These are phyloP conservation scores for Stegastes partitus DNA, from an alignment of 2,113 vertebrate species.

Conservation along the genomic window DNA sequence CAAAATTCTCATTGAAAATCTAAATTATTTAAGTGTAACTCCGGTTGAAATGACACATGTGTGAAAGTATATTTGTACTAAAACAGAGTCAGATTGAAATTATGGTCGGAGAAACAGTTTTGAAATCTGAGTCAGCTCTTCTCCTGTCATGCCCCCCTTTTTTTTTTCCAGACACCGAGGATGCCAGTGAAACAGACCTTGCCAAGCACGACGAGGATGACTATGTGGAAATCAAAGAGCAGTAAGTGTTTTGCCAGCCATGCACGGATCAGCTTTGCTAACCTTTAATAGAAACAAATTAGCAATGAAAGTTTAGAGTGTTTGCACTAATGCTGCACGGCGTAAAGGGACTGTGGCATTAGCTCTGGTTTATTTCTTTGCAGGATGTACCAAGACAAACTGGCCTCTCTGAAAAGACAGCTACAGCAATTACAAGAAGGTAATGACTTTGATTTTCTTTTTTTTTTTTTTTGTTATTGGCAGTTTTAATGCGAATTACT, in stretches of 20 bases:
- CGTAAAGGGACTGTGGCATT: neutral
- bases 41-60: neutral
- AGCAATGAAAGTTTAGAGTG: too few relatives aligned
- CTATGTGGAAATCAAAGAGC: conserved; percentile 98
- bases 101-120: neutral
- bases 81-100: neutral
- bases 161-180: conserved; percentile 91
- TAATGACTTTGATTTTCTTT: conserved; percentile 55
- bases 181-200: conserved; percentile 97
- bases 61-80: neutral
- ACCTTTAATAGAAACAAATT: too few relatives aligned
- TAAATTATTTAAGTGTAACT: too few relatives aligned
- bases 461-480: neutral
- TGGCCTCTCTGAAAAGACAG: conserved; percentile 96
- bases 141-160: neutral
- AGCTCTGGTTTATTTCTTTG: conserved; percentile 41
- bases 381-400: conserved; percentile 99
- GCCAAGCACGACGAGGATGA: conserved; percentile 97
- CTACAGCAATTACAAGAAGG: conserved; percentile 97
- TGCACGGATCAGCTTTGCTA: neutral
- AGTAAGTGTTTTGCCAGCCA: conserved; percentile 86
- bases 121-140: neutral
- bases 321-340: too few relatives aligned
- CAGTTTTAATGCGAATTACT: neutral
- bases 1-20: neutral